Evolutionary conservation across 1,140 invertebrate species (phyloP).

Genomic region (Druon quercuslanigerum): DNA sequence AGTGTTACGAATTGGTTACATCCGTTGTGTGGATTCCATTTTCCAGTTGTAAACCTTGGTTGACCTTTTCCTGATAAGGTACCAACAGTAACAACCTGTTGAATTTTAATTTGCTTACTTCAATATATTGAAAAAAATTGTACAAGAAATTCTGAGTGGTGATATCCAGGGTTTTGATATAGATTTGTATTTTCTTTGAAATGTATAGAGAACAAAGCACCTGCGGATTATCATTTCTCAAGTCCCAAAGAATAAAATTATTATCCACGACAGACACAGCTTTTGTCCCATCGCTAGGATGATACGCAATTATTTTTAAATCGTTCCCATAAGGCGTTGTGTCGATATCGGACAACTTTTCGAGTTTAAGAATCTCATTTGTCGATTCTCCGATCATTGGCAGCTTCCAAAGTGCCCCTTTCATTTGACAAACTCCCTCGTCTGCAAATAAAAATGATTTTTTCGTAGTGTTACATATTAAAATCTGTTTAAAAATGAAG

Average conservation of each 20-base stretch:
- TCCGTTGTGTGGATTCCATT: conserved; percentile 96
- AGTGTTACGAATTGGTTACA: conserved; percentile 89
- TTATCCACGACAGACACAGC: conserved; percentile 86
- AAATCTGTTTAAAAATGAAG: neutral
- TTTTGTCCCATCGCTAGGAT: conserved; percentile 86
- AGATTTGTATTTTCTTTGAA: too few species aligned
- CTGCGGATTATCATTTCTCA: conserved; percentile 74
- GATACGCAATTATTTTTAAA: conserved; percentile 88
- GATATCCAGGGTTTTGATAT: too few species aligned
- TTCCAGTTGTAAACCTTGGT: conserved; percentile 87
- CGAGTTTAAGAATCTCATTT: conserved; percentile 72
- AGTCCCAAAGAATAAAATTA: conserved; percentile 75
- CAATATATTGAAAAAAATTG: neutral
- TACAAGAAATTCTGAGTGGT: too few species aligned
- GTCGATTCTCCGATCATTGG: conserved; percentile 75
- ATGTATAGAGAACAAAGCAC: conserved; percentile 55
- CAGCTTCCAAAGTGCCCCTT: conserved; percentile 82
- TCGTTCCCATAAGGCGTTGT: conserved; percentile 80
- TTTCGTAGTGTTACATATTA: conserved; percentile 17
- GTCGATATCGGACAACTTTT: conserved; percentile 75
- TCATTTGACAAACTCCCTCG: conserved; percentile 79
- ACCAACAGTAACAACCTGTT: conserved; percentile 68
- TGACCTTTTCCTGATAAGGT: conserved; percentile 82
- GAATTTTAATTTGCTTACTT: conserved; percentile 33
- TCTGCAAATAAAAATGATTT: conserved; percentile 46